A percentile compares a stretch with the other conserved stretches of the same genome.
phyloP scores from a whole-genome alignment of 2,797 vertebrate genomes.

The Limnodromus scolopaceus region DNA sequence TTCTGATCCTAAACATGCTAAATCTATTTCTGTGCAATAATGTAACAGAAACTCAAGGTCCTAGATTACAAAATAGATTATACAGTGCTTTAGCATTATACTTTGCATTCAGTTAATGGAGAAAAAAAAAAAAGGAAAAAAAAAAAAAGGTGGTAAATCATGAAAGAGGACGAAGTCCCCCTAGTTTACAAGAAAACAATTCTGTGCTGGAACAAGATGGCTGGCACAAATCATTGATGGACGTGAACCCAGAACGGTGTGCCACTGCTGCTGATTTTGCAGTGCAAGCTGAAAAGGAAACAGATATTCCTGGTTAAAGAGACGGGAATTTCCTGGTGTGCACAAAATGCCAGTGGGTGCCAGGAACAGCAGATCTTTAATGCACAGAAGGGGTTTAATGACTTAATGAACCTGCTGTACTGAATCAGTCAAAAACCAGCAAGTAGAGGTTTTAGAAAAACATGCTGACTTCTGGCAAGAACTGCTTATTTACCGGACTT shows the following conservation, averaged over 20 bases:
- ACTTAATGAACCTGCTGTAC: constrained; percentile 15
- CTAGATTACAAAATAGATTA: background rate
- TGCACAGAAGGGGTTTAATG: background rate
- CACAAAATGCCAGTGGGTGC: background rate
- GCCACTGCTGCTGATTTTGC: background rate
- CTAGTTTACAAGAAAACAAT: background rate
- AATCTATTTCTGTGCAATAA: background rate
- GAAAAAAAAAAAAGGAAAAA: too few relatives aligned
- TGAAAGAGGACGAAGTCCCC: background rate
- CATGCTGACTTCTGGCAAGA: background rate
- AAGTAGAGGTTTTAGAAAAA: background rate
- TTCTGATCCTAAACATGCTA: background rate
- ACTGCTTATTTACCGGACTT: background rate
- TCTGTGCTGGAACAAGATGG: background rate
- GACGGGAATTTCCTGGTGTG: background rate
- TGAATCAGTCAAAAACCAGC: background rate
- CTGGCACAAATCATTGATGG: background rate
- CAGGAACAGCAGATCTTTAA: constrained; percentile 6
- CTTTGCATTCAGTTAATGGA: background rate
- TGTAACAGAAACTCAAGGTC: background rate
- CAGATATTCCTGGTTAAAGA: background rate
- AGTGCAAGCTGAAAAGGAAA: background rate
- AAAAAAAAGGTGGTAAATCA: background rate
- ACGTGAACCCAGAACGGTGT: fast-evolving
- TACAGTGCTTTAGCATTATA: background rate